Conservation (phyloP, 2,888 invertebrate species). For the Drosophila ochracea region DNA sequence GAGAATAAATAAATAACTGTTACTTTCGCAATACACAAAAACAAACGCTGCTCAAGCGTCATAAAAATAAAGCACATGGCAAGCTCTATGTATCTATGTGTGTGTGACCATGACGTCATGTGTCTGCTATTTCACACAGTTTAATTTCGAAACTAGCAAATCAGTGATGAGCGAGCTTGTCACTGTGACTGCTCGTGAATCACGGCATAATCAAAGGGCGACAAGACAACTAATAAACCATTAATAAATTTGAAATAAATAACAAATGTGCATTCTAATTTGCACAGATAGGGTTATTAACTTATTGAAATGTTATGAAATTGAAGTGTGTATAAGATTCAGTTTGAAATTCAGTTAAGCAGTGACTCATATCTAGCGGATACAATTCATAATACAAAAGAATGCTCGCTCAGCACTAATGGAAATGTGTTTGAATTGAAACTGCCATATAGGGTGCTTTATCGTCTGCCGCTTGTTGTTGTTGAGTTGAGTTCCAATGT, state of each 20-base stretch:
- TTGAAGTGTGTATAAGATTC: neutral
- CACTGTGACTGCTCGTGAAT: conserved; percentile 17
- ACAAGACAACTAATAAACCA: neutral
- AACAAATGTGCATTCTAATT: neutral
- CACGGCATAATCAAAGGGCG: neutral
- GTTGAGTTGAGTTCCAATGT: neutral
- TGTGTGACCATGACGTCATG: conserved; percentile 66
- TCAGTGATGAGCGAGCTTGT: conserved; percentile 35
- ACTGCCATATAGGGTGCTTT: conserved; percentile 22
- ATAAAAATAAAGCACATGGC: conserved; percentile 26
- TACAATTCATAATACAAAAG: neutral
- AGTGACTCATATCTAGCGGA: conserved; percentile 4
- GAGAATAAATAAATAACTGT: neutral
- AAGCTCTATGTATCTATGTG: conserved; percentile 9
- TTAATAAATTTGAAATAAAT: neutral
- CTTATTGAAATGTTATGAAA: neutral
- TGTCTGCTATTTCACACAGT: conserved; percentile 63
- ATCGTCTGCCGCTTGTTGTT: neutral
- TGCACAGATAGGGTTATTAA: neutral
- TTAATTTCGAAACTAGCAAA: conserved; percentile 36
- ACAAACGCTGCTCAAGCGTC: conserved; percentile 32
- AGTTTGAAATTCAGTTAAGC: neutral
- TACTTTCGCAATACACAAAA: conserved; percentile 2
- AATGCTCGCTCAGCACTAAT: conserved; percentile 6
- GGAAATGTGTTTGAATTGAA: conserved; percentile 9